These are phyloP conservation scores for Drosophila grimshawi DNA, from an alignment of 1,140 invertebrate species.

Conservation along the genomic window DNA sequence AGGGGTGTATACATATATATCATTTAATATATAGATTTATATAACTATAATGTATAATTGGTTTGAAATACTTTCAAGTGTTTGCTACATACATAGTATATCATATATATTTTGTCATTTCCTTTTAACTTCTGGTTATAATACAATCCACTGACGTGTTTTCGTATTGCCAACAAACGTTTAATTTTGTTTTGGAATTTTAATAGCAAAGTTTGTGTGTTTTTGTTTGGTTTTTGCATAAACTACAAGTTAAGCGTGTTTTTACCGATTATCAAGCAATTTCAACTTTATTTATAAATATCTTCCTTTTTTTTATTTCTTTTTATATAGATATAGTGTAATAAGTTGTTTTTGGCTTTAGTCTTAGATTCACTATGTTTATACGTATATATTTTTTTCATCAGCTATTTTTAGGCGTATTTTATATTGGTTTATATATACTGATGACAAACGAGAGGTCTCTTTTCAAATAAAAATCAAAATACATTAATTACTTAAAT, in stretches of 20 bases:
- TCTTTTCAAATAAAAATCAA: conserved; percentile 47
- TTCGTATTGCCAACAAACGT: conserved; percentile 11
- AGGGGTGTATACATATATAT: conserved; percentile 70
- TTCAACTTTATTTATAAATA: conserved; percentile 63
- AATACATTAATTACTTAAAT: conserved; percentile 54
- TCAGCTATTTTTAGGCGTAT: conserved; percentile 47
- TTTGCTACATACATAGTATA: conserved; percentile 40
- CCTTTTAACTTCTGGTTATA: conserved; percentile 20
- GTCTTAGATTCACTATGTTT: conserved; percentile 75
- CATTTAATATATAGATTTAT: conserved; percentile 40
- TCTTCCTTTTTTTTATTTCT: conserved; percentile 46
- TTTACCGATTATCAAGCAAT: conserved; percentile 81
- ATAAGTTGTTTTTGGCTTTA: conserved; percentile 75
- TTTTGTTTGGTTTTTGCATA: conserved; percentile 51
- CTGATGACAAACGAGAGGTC: conserved; percentile 28
- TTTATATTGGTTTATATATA: conserved; percentile 33
- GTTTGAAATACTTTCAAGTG: conserved; percentile 75
- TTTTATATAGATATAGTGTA: conserved; percentile 61
- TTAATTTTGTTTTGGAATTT: conserved; percentile 27
- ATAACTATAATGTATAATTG: conserved; percentile 72
- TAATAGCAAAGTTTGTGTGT: conserved; percentile 36
- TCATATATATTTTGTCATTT: conserved; percentile 38
- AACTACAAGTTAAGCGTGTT: conserved; percentile 65
- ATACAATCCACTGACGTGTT: conserved; percentile 26
- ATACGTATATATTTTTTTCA: conserved; percentile 60